Conservation (phyloP, 2,888 invertebrate species). For the Eugnorisma glareosa region DNA sequence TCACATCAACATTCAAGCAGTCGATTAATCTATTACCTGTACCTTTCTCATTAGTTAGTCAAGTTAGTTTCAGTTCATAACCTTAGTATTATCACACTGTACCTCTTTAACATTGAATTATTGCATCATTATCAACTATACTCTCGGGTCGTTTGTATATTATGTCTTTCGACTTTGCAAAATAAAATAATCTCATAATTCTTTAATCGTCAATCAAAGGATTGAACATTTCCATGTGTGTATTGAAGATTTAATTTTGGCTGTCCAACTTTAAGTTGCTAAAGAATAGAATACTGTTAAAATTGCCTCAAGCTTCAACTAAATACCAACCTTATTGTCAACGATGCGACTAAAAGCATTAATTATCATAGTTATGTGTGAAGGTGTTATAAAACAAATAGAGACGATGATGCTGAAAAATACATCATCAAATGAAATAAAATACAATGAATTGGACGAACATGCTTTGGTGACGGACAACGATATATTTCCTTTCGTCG, state of each 20-base stretch:
- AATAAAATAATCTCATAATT: neutral
- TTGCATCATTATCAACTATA: neutral
- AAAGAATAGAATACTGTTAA: neutral
- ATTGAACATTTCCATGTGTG: neutral
- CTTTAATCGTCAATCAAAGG: neutral
- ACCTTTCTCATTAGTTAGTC: neutral
- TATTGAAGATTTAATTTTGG: neutral
- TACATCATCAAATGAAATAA: constrained; percentile 35
- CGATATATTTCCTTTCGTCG: constrained; percentile 81
- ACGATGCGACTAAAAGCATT: constrained; percentile 31
- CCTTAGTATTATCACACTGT: neutral
- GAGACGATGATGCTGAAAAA: neutral
- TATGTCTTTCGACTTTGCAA: neutral
- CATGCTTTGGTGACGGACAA: constrained; percentile 74
- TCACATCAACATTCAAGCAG: neutral
- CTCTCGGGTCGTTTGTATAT: neutral
- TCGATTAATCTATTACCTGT: neutral
- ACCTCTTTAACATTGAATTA: neutral
- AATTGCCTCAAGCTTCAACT: neutral
- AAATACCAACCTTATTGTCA: neutral
- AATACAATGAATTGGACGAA: constrained; percentile 69
- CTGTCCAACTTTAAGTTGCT: neutral
- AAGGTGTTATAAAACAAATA: constrained; percentile 1
- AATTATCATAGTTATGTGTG: constrained; percentile 8
- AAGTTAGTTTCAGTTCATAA: constrained; percentile 4